A percentile compares a stretch with the other conserved stretches of the same genome.
Evolutionary conservation across 1,140 invertebrate genomes (phyloP).

Genomic region (Solenopsis invicta): DNA sequence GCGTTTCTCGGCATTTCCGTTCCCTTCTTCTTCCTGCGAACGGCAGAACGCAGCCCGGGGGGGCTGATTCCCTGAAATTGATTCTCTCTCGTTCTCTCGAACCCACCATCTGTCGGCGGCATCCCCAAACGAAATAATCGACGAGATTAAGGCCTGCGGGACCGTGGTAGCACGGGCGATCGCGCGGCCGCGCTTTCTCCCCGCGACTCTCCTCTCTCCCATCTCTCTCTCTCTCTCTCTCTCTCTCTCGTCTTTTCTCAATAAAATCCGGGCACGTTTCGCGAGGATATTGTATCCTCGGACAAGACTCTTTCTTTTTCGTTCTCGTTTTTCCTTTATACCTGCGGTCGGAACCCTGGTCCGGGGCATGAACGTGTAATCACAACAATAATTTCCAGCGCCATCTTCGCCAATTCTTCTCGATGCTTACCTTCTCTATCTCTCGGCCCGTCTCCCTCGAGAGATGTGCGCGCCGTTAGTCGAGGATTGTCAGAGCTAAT

Average conservation of each 20-base stretch:
- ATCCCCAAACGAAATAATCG: slow-evolving; percentile 78
- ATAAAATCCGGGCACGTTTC: slow-evolving; percentile 70
- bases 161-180: slow-evolving; percentile 56
- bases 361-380: slow-evolving; percentile 66
- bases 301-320: slow-evolving; percentile 31
- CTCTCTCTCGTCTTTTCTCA: slow-evolving; percentile 58
- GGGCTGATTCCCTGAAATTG: slow-evolving; percentile 76
- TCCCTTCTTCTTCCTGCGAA: slow-evolving; percentile 31
- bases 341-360: slow-evolving; percentile 46
- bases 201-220: slow-evolving; percentile 30
- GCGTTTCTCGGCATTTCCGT: slow-evolving; percentile 70
- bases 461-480: slow-evolving; percentile 54
- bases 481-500: slow-evolving; percentile 59
- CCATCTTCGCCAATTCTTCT: slow-evolving; percentile 36
- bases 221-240: slow-evolving; percentile 44
- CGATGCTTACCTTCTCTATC: neutral
- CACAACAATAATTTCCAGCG: slow-evolving; percentile 64
- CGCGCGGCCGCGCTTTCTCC: slow-evolving; percentile 35
- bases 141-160: slow-evolving; percentile 72
- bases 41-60: slow-evolving; percentile 54
- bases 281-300: slow-evolving; percentile 62
- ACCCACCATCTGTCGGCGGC: slow-evolving; percentile 76
- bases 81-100: slow-evolving; percentile 71
- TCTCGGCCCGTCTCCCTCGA: neutral
- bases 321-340: slow-evolving; percentile 23